Evolutionary conservation across 2,797 vertebrate species (phyloP).

Genomic region (Phataginus tetradactyla): DNA sequence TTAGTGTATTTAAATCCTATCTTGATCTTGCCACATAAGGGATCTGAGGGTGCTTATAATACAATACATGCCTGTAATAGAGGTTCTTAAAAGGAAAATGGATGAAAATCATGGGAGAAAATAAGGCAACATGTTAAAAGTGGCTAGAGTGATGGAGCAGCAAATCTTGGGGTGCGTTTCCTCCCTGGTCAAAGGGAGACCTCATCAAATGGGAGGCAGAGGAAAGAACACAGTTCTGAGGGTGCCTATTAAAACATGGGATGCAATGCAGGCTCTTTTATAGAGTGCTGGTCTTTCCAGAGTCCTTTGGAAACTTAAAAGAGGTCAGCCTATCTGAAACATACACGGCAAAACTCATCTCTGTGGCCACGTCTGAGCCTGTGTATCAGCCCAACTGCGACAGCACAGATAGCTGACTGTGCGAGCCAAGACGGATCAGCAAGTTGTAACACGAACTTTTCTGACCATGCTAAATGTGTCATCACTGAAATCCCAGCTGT

Average conservation of each 20-base stretch:
- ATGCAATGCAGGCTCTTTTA: not conserved
- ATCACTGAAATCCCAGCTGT: conserved; percentile 63
- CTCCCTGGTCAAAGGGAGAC: not conserved
- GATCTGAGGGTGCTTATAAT: not conserved
- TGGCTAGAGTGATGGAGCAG: not conserved
- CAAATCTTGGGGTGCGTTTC: not conserved
- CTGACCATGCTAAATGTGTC: conserved; percentile 9
- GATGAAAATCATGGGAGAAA: not conserved
- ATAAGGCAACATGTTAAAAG: not conserved
- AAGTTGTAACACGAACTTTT: not conserved
- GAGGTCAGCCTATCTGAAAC: not conserved
- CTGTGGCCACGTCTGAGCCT: not conserved
- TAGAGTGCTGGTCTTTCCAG: not conserved
- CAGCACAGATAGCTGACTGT: not conserved
- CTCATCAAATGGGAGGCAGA: not conserved
- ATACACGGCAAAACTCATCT: not conserved
- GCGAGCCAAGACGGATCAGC: not conserved
- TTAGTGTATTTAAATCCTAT: not conserved
- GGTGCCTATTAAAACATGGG: not conserved
- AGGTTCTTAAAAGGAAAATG: conserved; percentile 2
- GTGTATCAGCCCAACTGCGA: not conserved
- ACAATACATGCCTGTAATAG: not conserved
- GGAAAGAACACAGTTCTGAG: not conserved
- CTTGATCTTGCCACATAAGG: not conserved
- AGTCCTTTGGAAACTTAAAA: not conserved